Evolutionary conservation across 1,140 invertebrate genomes (phyloP).

Genomic region (Sitophilus oryzae): DNA sequence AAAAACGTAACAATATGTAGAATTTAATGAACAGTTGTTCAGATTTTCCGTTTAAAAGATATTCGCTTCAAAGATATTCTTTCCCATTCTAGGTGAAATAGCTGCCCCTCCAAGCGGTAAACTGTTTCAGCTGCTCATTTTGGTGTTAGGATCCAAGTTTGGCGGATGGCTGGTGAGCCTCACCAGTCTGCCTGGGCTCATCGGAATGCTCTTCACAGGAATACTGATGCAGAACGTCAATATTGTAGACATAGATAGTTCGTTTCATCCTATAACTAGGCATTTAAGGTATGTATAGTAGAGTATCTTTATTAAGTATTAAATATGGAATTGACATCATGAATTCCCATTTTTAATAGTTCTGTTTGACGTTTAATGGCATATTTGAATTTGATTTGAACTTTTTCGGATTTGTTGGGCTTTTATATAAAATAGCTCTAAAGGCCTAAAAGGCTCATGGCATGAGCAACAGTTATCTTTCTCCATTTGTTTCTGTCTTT

Average conservation of each 20-base stretch:
- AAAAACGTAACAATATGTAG: too few species aligned
- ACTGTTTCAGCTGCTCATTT: conserved; percentile 69
- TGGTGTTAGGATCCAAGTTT: conserved; percentile 70
- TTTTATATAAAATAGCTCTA: too few species aligned
- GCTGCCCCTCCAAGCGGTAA: conserved; percentile 68
- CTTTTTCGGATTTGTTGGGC: too few species aligned
- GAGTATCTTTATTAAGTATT: background rate
- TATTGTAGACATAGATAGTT: conserved; percentile 60
- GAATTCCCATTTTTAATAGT: too few species aligned
- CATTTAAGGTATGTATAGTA: conserved; percentile 55
- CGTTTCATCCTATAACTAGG: conserved; percentile 55
- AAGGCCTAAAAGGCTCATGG: too few species aligned
- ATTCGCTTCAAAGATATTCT: background rate
- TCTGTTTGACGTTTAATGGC: too few species aligned
- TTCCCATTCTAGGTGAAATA: conserved; percentile 54
- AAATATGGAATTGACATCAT: too few species aligned
- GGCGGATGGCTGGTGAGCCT: conserved; percentile 72
- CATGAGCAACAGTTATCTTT: too few species aligned
- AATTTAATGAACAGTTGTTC: background rate
- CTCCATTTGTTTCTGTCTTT: too few species aligned
- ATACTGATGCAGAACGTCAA: conserved; percentile 70
- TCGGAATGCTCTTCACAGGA: conserved; percentile 81
- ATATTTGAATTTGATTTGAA: too few species aligned
- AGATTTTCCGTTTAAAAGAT: background rate
- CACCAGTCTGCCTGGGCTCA: conserved; percentile 73